Evolutionary conservation across 2,797 vertebrate species (phyloP), one percentile per base, ranked within the genome.

Genomic region (Phalloptychus januarius): DNA sequence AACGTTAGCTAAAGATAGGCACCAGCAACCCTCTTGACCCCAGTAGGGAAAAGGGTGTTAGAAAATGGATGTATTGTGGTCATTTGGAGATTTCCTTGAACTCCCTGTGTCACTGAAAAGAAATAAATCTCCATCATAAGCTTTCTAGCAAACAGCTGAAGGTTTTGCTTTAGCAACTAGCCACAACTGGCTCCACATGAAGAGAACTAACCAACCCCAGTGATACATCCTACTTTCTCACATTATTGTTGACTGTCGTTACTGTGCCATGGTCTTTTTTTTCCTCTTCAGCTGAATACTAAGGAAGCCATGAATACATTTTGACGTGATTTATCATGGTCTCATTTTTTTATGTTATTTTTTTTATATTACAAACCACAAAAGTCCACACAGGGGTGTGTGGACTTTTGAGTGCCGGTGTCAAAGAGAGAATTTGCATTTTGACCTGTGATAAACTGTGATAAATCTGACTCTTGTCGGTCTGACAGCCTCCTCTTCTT

Each of bases 401-500:
- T n/a, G n/a, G 40, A 28, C 23, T 44, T 70, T 44, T 44, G 40
- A 44, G 40, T 28, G 67, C 40, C 5, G 15, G 25, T 3, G 67
- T 70, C 15, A 44, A n/a, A 70, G 40, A 44, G 6, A 28, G 25
- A 70, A 44, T 70, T 70, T 13, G 67, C 67, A 70, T 70, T 70
- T 70, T 70, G 25, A 65, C 58, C 58, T 46, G 44, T 31, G 33
- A 67, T 20, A 70, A 38, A 52, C 67, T 70, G 67, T 70, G 67
- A 70, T 70, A 70, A 70, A 70, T 70, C 40, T 70, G 67, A 70
- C 25, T 70, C 23, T 25, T 70, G 67, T 69, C 23, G 38, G 23
- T 70, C 40, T 70, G 67, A 70, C 67, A 70, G 40, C 40, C 67
- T 44, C 67, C 67, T n/a, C 40, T 78, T 25, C 46, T 10, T 74